phyloP scores from a whole-genome alignment of 2,113 vertebrate genomes.

The Nanger granti region DNA sequence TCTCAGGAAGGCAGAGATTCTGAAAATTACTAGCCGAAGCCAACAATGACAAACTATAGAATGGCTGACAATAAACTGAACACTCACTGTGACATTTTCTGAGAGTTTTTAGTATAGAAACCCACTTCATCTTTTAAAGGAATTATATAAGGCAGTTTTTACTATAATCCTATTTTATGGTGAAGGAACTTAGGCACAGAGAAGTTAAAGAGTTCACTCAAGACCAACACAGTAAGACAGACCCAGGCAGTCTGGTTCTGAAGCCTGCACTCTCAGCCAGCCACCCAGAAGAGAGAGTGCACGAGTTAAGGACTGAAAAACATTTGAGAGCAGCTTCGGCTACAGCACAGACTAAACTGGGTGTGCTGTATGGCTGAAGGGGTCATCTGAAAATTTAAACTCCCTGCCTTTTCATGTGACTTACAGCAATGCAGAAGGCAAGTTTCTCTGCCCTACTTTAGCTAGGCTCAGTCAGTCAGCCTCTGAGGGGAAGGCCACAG shows the following conservation, averaged over 20 bases:
- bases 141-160: neutral
- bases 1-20: neutral
- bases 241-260: neutral
- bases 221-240: neutral
- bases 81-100: neutral
- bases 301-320: neutral
- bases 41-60: neutral
- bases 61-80: neutral
- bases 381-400: neutral
- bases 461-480: neutral
- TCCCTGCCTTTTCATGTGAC: neutral
- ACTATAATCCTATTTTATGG: neutral
- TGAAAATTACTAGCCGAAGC: neutral
- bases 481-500: neutral
- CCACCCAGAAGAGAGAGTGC: neutral
- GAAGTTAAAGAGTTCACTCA: neutral
- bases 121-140: neutral
- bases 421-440: neutral
- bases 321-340: neutral
- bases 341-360: neutral
- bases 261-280: neutral
- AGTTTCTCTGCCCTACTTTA: neutral
- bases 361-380: neutral
- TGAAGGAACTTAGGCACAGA: neutral
- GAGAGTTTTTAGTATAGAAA: neutral